A percentile compares a stretch with the other conserved stretches of the same genome.
These are phyloP conservation scores for Eubasilissa regina DNA, from an alignment of 1,140 invertebrate genomes.

Conservation along the genomic window DNA sequence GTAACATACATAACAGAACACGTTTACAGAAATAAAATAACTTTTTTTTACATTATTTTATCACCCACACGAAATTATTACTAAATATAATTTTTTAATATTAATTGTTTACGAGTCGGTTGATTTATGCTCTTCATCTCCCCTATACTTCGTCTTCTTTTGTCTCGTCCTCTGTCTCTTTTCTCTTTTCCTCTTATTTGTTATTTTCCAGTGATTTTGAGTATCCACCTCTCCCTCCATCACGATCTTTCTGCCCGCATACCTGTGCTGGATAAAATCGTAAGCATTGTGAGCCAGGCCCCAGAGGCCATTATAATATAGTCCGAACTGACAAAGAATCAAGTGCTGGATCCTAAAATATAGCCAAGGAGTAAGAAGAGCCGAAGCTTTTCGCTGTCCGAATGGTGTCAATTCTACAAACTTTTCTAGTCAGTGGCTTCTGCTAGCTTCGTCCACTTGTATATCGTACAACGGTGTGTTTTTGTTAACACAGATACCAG, in stretches of 20 bases:
- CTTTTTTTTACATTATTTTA: too few relatives aligned
- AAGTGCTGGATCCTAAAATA: too few relatives aligned
- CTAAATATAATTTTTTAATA: too few relatives aligned
- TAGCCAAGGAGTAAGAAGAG: too few relatives aligned
- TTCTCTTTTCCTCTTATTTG: background rate
- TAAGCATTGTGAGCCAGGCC: background rate
- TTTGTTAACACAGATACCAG: constrained; percentile 11
- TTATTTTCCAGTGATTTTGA: background rate
- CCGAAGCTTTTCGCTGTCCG: too few relatives aligned
- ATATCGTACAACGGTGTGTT: background rate
- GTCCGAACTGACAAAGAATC: background rate
- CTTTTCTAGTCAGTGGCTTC: too few relatives aligned
- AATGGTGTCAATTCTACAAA: too few relatives aligned
- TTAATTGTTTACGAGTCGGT: background rate
- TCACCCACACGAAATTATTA: too few relatives aligned
- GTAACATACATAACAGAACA: too few relatives aligned
- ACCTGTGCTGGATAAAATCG: constrained; percentile 5
- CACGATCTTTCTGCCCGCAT: background rate
- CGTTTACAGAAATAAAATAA: too few relatives aligned
- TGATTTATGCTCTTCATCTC: background rate
- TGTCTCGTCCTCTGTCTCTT: background rate
- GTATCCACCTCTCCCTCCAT: background rate
- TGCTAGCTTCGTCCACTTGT: too few relatives aligned
- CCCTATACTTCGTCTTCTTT: background rate
- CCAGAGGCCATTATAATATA: background rate